Conservation (phyloP, 2,113 vertebrate species). For the Malaclemys terrapin region DNA sequence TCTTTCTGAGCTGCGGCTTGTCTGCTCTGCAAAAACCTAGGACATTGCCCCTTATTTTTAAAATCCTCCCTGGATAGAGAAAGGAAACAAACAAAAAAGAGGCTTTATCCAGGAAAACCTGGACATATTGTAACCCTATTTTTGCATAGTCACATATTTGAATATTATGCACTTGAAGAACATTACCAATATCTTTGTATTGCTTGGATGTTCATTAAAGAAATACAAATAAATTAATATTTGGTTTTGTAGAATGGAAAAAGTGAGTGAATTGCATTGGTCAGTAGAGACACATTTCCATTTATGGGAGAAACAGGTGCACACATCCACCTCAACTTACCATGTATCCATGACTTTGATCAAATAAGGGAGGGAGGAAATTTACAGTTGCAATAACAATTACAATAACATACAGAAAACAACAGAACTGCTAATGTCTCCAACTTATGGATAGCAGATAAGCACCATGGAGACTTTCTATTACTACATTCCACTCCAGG, state of each 20-base stretch:
- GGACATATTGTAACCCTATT: not conserved
- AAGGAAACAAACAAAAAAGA: not conserved
- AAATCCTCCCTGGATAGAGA: not conserved
- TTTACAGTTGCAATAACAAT: not conserved
- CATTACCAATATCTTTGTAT: not conserved
- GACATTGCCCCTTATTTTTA: not conserved
- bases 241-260: not conserved
- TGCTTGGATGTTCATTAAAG: not conserved
- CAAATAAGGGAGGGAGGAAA: not conserved
- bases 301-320: not conserved
- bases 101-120: no score
- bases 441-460: not conserved
- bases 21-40: not conserved
- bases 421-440: not conserved
- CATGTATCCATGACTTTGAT: not conserved
- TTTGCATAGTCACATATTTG: not conserved
- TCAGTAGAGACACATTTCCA: not conserved
- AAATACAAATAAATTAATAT: not conserved
- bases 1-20: not conserved
- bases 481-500: constrained; percentile 1
- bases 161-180: not conserved
- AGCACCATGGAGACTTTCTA: not conserved
- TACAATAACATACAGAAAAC: not conserved
- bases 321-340: not conserved
- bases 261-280: not conserved